Evolutionary conservation across 2,888 invertebrate species (phyloP).

Genomic region (Cryptocephalus moraei): DNA sequence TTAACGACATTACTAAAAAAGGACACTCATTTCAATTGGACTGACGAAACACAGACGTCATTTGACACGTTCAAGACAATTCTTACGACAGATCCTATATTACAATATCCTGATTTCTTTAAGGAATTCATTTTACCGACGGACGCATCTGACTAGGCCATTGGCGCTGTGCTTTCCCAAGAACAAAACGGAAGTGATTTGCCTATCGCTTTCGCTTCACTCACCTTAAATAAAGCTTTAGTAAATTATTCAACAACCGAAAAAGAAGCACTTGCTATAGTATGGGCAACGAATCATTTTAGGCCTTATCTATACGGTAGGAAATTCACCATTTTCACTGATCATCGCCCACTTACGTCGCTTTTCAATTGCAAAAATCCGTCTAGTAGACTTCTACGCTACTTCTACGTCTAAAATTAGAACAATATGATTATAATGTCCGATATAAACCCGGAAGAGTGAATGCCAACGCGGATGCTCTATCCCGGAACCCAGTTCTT

Average conservation of each 20-base stretch:
- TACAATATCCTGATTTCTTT: background rate
- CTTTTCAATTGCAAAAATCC: conserved; percentile 24
- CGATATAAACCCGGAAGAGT: conserved; percentile 21
- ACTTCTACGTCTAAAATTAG: conserved; percentile 23
- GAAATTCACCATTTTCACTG: too few species aligned
- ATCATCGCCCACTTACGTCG: conserved; percentile 27
- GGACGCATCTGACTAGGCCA: background rate
- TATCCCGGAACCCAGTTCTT: too few species aligned
- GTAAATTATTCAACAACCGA: background rate
- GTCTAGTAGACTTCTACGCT: conserved; percentile 20
- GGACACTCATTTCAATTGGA: background rate
- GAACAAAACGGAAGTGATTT: background rate
- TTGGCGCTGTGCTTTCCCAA: background rate
- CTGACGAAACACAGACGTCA: background rate
- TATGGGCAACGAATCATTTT: conserved; percentile 20
- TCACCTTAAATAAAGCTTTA: background rate
- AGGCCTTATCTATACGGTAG: conserved; percentile 30
- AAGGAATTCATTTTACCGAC: background rate
- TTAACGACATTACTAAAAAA: background rate
- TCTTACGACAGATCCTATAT: background rate
- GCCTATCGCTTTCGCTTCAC: background rate
- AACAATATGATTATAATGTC: conserved; percentile 25
- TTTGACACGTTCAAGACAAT: background rate
- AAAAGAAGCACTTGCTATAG: background rate
- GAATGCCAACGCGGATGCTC: conserved; percentile 19